Evolutionary conservation across 2,888 invertebrate genomes (phyloP).

Genomic region (Drosophila greeni): DNA sequence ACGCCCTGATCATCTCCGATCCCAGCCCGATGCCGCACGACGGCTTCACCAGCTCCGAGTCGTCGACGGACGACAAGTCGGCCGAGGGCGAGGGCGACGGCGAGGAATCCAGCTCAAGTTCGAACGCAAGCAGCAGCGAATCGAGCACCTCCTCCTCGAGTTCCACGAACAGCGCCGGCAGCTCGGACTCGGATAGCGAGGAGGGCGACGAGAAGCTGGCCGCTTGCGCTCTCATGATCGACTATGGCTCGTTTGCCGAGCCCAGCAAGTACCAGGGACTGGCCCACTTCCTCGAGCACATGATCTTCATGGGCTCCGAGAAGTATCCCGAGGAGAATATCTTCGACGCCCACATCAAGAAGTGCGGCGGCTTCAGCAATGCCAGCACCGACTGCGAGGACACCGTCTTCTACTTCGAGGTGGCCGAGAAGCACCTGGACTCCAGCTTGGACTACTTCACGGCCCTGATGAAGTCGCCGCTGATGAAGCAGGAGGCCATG

Average conservation of each 20-base stretch:
- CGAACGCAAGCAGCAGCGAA: constrained; percentile 37
- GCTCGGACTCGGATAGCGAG: constrained; percentile 48
- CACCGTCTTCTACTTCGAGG: constrained; percentile 93
- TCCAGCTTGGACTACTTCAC: constrained; percentile 90
- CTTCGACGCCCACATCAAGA: constrained; percentile 89
- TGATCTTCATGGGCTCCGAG: constrained; percentile 96
- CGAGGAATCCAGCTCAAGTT: constrained; percentile 34
- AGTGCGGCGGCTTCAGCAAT: constrained; percentile 91
- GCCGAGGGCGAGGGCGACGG: constrained; percentile 39
- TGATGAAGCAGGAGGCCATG: constrained; percentile 91
- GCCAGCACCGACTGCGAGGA: constrained; percentile 92
- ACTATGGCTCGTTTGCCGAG: constrained; percentile 89
- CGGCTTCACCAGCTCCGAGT: constrained; percentile 70
- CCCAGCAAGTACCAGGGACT: constrained; percentile 88
- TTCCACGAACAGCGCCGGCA: constrained; percentile 41
- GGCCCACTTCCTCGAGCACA: constrained; percentile 92
- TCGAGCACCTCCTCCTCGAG: constrained; percentile 24
- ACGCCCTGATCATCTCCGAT: constrained; percentile 86
- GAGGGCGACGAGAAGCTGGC: constrained; percentile 80
- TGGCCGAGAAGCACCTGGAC: constrained; percentile 87
- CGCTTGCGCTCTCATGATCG: constrained; percentile 87
- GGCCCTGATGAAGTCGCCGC: constrained; percentile 91
- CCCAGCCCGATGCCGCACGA: constrained; percentile 77
- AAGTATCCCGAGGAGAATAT: constrained; percentile 93
- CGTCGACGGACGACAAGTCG: constrained; percentile 59